phyloP scores from a whole-genome alignment of 2,888 invertebrate species.

The Lampropteryx suffumata region DNA sequence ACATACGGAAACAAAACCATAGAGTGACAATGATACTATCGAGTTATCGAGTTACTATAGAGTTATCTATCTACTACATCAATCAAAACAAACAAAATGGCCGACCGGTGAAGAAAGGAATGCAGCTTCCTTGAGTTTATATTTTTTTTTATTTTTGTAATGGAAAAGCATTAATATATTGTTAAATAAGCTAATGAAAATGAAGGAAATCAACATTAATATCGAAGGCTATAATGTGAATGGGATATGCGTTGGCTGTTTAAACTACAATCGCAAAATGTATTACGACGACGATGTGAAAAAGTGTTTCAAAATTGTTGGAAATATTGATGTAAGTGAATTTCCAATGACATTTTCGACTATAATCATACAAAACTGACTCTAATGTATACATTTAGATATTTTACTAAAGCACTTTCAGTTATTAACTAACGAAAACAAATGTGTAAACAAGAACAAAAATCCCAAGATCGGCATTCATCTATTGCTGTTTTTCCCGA shows the following conservation, averaged over 20 bases:
- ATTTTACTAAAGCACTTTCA: slow-evolving; percentile 23
- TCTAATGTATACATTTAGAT: not conserved
- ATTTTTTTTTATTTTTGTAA: slow-evolving; percentile 42
- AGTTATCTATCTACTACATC: too few species aligned
- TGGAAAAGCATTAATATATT: not conserved
- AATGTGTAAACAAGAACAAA: slow-evolving; percentile 65
- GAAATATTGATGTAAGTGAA: slow-evolving; percentile 68
- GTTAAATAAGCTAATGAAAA: slow-evolving; percentile 39
- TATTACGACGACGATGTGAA: slow-evolving; percentile 55
- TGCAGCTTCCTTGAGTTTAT: slow-evolving; percentile 63
- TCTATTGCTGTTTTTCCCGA: slow-evolving; percentile 1
- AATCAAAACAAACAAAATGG: slow-evolving; percentile 66
- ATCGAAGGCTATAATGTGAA: slow-evolving; percentile 78
- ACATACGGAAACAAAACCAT: too few species aligned
- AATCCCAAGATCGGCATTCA: slow-evolving; percentile 64
- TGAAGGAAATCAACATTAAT: slow-evolving; percentile 76
- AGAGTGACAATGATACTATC: too few species aligned
- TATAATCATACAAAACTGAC: not conserved
- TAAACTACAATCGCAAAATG: slow-evolving; percentile 73
- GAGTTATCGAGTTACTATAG: too few species aligned
- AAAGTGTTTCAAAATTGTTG: slow-evolving; percentile 62
- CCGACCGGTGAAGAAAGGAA: slow-evolving; percentile 71
- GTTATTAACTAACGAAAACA: slow-evolving; percentile 36
- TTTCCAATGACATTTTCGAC: not conserved
- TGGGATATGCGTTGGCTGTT: slow-evolving; percentile 74